Conservation (phyloP, 2,888 invertebrate genomes). For the Acrobasis suavella region DNA sequence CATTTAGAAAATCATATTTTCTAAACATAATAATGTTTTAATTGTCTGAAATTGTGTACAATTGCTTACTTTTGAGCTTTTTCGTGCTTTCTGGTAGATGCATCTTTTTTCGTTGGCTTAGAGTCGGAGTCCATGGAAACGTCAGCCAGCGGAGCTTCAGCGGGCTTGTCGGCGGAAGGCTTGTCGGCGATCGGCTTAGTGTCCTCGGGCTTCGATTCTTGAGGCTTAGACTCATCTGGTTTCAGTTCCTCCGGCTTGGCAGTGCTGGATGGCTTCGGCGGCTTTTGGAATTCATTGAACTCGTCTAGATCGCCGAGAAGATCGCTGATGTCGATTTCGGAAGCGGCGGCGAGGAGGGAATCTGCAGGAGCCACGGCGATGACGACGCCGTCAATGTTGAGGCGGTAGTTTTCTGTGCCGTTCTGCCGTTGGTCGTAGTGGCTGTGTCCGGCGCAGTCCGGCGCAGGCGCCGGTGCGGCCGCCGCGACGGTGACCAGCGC, state of each 20-base stretch:
- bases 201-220: constrained; percentile 33
- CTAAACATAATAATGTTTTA: not conserved
- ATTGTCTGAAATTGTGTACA: not conserved
- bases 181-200: constrained; percentile 32
- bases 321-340: constrained; percentile 68
- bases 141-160: constrained; percentile 51
- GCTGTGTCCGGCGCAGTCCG: constrained; percentile 46
- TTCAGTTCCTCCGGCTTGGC: constrained; percentile 36
- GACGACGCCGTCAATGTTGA: constrained; percentile 87
- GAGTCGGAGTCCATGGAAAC: constrained; percentile 48
- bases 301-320: constrained; percentile 58
- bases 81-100: constrained; percentile 59
- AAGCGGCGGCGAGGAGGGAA: constrained; percentile 80
- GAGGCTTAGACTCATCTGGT: constrained; percentile 37
- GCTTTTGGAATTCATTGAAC: constrained; percentile 45
- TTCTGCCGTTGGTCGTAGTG: constrained; percentile 90
- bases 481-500: constrained; percentile 73
- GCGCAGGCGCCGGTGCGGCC: constrained; percentile 52
- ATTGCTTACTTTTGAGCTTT: constrained; percentile 65
- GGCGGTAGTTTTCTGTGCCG: constrained; percentile 87
- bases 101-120: constrained; percentile 62
- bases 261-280: constrained; percentile 41
- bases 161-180: constrained; percentile 34
- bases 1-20: constrained; percentile 22
- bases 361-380: constrained; percentile 85